Conservation (phyloP, 2,797 vertebrate genomes). For the Peromyscus aztecus region DNA sequence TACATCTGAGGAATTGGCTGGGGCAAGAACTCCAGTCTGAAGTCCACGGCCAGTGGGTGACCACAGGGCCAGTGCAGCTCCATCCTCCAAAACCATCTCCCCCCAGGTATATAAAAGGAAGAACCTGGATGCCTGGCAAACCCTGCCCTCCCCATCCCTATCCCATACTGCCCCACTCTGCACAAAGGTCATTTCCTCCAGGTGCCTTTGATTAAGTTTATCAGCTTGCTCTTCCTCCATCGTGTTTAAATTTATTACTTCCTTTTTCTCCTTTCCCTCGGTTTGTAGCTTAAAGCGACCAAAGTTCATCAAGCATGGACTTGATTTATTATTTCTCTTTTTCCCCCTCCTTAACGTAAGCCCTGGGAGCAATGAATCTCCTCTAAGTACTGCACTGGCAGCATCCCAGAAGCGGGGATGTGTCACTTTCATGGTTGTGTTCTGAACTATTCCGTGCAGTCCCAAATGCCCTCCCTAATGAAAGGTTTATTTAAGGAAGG, state of each 20-base stretch:
- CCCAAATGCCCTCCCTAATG: conserved; percentile 59
- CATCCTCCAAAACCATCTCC: neutral
- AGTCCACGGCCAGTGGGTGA: neutral
- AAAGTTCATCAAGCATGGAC: conserved; percentile 74
- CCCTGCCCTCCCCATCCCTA: neutral
- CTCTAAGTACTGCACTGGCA: conserved; percentile 70
- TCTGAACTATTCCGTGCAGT: conserved; percentile 69
- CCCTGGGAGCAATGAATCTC: conserved; percentile 79
- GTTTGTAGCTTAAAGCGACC: conserved; percentile 73
- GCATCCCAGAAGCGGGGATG: conserved; percentile 61
- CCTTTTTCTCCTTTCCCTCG: conserved; percentile 75
- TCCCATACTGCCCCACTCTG: neutral
- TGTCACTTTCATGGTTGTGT: conserved; percentile 65
- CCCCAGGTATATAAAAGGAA: neutral
- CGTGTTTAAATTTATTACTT: conserved; percentile 81
- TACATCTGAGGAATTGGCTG: neutral
- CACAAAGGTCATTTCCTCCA: conserved; percentile 71
- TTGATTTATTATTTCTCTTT: conserved; percentile 78
- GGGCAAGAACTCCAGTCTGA: neutral
- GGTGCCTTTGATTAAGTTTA: conserved; percentile 68
- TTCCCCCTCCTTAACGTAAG: conserved; percentile 53
- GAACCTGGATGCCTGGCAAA: neutral
- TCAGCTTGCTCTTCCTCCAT: conserved; percentile 71
- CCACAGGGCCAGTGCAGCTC: neutral
- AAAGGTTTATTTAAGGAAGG: conserved; percentile 72